phyloP scores from a whole-genome alignment of 1,140 invertebrate genomes.

The Bemisia tabaci region DNA sequence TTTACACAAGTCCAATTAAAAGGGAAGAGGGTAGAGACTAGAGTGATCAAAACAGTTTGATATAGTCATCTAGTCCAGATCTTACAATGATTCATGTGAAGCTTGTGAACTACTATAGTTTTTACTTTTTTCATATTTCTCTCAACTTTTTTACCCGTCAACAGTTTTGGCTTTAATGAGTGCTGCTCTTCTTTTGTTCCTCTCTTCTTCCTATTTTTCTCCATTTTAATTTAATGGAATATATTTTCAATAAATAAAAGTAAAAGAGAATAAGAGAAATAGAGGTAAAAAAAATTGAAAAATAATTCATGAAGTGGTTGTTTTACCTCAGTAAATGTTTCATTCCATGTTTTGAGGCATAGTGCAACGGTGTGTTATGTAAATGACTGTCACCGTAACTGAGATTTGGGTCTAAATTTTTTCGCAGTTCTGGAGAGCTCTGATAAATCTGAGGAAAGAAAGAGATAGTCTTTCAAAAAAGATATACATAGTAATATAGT shows the following conservation, averaged over 20 bases:
- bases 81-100: too few relatives aligned
- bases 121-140: too few relatives aligned
- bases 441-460: slow-evolving; percentile 34
- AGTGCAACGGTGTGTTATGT: slow-evolving; percentile 54
- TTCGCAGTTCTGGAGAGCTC: slow-evolving; percentile 44
- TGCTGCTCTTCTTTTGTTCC: too few relatives aligned
- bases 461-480: slow-evolving; percentile 1
- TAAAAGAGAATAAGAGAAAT: not conserved
- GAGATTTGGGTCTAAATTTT: slow-evolving; percentile 51
- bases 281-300: too few relatives aligned
- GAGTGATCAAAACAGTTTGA: too few relatives aligned
- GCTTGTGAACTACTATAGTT: too few relatives aligned
- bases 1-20: too few relatives aligned
- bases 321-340: slow-evolving; percentile 45
- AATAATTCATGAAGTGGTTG: too few relatives aligned
- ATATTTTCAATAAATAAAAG: slow-evolving; percentile 3
- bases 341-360: slow-evolving; percentile 51
- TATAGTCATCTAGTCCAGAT: too few relatives aligned
- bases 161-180: too few relatives aligned
- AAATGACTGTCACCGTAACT: slow-evolving; percentile 52
- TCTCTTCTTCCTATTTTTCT: not conserved
- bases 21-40: too few relatives aligned
- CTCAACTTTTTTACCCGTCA: too few relatives aligned
- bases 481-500: not conserved
- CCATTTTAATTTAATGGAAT: not conserved